Base-by-base conservation (phyloP, 2,797 vertebrate species). In the Sciaenops ocellatus region DNA sequence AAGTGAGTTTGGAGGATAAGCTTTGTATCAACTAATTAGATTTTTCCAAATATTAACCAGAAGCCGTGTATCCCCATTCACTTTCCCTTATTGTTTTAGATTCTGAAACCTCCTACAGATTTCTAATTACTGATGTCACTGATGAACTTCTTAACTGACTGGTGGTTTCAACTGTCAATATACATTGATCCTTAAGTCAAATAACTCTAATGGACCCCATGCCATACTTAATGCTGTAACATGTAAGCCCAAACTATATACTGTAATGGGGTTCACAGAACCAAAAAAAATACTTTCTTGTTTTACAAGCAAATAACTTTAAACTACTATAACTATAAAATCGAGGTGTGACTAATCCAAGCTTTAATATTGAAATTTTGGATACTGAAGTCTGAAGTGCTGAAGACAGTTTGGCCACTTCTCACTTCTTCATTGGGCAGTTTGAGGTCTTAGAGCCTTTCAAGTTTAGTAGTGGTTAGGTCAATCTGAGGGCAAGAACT, bases 111-210 rank as follows among this genome's bases (percentile, higher is more conserved):
- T 26, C 48, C 16, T 22, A 16, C 20, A n/a, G 10, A 44, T 41
- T 59, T 41, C 28, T 73, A 69, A 74, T 57, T 55, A 55, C 26
- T 26, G n/a, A 26, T 52, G 76, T 41, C 63, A 48, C 70, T 66
- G 63, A 76, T 54, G 1, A 66, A 44, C 60, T 38, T 76, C 54
- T 42, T 68, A 34, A 44, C 22, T 44, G 54, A 47, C 5, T 12
- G 5, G 6, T 13, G 30, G 42, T 59, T 57, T 54, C 64, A 54
- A 42, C 16, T 46, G 22, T 79, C 74, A 42, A 81, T 76, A 54
- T 12, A 20, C 46, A 84, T 69, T 51, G 59, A 78, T 80, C 22
- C 6, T 47, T 2, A n/a, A 44, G n/a, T 28, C 18, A 83, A 47
- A 57, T 13, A 50, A n/a, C 22, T 16, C 12, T 12, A 69, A n/a